Evolutionary conservation across 2,888 invertebrate genomes (phyloP), one percentile per base, ranked within the genome.

Genomic region (Gastracanthus pulcherrimus): DNA sequence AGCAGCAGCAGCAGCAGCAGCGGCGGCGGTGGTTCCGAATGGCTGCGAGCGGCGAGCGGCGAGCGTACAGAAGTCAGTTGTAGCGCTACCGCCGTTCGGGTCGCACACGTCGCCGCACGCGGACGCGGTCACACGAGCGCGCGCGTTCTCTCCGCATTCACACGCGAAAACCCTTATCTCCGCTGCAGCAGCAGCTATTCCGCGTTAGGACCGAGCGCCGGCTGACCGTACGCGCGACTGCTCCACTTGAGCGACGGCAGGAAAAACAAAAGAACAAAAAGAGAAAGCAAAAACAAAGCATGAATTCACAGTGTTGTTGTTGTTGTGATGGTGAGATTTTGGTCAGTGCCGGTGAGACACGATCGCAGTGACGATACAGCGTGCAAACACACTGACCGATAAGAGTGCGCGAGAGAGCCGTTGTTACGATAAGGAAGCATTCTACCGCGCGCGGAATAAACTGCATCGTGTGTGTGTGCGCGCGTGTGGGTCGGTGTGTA

Each of bases 71-170:
- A 74, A 81, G 86, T 90, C 90, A 90, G 90, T 90, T 88, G 89
- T 89, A 89, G 89, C 89, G 89, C 88, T 87, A 87, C 89, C 90
- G 89, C 87, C 89, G 87, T 82, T 87, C 88, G 84, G 86, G 83
- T 86, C 87, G 86, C 87, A 88, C 84, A 69, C 78, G 76, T 69
- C 67, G 62, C 71, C 62, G 77, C 16, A 48, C 69, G n/a, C 69
- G 82, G 13, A n/a, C 45, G 75, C 79, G 77, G 69, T 75, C 78
- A 16, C 38, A 55, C 58, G n/a, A n/a, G n/a, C n/a, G n/a, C n/a
- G n/a, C n/a, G n/a, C n/a, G n/a, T n/a, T n/a, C n/a, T n/a, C n/a
- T n/a, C n/a, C n/a, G n/a, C n/a, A n/a, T n/a, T n/a, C n/a, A n/a
- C n/a, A n/a, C n/a, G n/a, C n/a, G n/a, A n/a, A n/a, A n/a, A n/a